Evolutionary conservation across 2,113 vertebrate species (phyloP), one percentile per base, ranked within the genome.

Genomic region (Felis catus): DNA sequence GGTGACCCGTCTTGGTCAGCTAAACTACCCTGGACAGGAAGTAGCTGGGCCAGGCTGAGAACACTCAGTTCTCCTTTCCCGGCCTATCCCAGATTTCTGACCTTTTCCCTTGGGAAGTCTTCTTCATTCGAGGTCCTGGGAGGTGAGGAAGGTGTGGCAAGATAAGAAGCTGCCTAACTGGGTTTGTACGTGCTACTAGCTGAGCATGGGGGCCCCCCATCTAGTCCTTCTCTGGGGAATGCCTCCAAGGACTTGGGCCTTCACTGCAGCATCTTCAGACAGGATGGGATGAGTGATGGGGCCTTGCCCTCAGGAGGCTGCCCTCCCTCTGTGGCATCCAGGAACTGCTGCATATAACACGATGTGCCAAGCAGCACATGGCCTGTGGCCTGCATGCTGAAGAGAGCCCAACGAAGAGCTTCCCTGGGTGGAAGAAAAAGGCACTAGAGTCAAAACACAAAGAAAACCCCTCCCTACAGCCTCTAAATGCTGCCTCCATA

Each of bases 361-460:
- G 99, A 99, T 70, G 99, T 99, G 94, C 99, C 99, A 0, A 99
- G 99, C 94, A 99, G 98, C 97, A 99, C 83, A 3, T 99, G 99
- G 31, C 99, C 99, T 0, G 99, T 99, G 96, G 99, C 98, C 97
- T 99, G 99, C 99, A 99, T 99, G 98, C 99, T 99, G 97, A 99
- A 99, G 80, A 99, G 97, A 0, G 98, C 99, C 99, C 99, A 99
- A 95, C 99, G 99, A 91, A 99, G 97, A 45, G 98, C 99, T 98
- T 99, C 99, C 99, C 99, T 99, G 96, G 27, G 53, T 94, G 73
- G 55, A 88, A n/a, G 9, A 51, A 55, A 39, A 76, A 78, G 55
- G 16, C n/a, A 41, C 3, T 33, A 23, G 23, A 70, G 33, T 96
- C 48, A 92, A 66, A 68, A 63, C 13, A 25, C 3, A 16, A 31